Evolutionary conservation across 2,888 invertebrate genomes (phyloP), one percentile per base, ranked within the genome.

Genomic region (Eupithecia exiguata): DNA sequence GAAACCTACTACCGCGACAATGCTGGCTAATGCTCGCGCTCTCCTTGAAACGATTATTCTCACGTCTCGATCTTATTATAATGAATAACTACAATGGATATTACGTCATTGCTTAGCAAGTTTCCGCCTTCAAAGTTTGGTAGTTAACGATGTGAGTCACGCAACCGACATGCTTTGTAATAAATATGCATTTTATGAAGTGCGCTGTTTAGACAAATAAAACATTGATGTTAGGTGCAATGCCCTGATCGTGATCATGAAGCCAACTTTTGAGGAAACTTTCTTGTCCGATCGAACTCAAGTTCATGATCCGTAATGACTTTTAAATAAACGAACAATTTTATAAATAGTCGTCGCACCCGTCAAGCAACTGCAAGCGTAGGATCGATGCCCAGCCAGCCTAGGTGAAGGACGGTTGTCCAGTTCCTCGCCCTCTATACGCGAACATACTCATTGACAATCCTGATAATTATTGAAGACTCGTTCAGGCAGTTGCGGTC

Each of bases 111-210:
- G 85, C 88, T 87, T 87, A 89, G 89, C 90, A 83, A 88, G 91
- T 93, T 94, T 94, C 94, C 94, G 94, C 93, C 91, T 93, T 91
- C 85, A 87, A 90, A 89, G 87, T 92, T 94, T 88, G 88, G 87
- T 89, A 88, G 89, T 88, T 91, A 92, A 92, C 89, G 84, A 91
- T 85, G 83, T 94, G 93, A 94, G 92, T 94, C 94, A 94, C 91
- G 92, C 91, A 87, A 91, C 87, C 87, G 86, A 88, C 88, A 89
- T 84, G 87, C 88, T 89, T 87, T 84, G 85, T 86, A 87, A 89
- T 89, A 89, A 87, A 88, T 88, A 84, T 87, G 86, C 87, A 84
- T 83, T 83, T 83, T 82, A 84, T 82, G 81, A 85, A 86, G 82
- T 84, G 81, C 77, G 76, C 38, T 80, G 78, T 82, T 72, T 81